Evolutionary conservation across 2,888 invertebrate species (phyloP), one percentile per base, ranked within the genome.

Genomic region (Blera fallax): DNA sequence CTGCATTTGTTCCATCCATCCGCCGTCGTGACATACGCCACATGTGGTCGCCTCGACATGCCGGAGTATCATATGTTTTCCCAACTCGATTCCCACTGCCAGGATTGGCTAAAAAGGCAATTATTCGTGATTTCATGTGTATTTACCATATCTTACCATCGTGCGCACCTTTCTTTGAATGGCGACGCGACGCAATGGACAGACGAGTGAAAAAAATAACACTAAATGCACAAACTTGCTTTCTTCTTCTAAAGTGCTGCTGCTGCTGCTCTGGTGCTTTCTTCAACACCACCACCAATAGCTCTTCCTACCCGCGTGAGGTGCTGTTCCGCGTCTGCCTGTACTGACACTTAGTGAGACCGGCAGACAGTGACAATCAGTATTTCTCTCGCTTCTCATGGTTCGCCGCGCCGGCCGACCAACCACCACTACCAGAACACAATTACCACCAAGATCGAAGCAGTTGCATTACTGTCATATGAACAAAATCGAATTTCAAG

Each of bases 71-170:
- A 80, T 80, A 69, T 80, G 69, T 74, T 83, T 54, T 45, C 45
- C 62, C 79, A 58, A 72, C 32, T 73, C 74, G 78, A 73, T 74
- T 64, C 65, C 70, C 76, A 70, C 50, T 76, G 74, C 80, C 72
- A 60, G 62, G 67, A 67, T 76, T 54, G 65, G 76, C 76, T 77
- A 58, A 81, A 60, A 81, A 77, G 80, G 76, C 81, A 85, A 81
- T 85, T 81, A 85, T 85, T 81, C 76, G 72, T 81, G 85, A 81
- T 85, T 81, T 80, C 81, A 77, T 81, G 70, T 77, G 76, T 80
- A 76, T 77, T 80, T 81, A 81, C 72, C 81, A 85, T 85, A 85
- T 85, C 76, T 81, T 58, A 58, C 67, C 72, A 73, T 60, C 78
- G 65, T 29, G 82, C 65, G 58, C 78, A 83, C 83, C 83, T 83